phyloP scores from a whole-genome alignment of 2,888 invertebrate species.

The Carpatolechia fugitivella region DNA sequence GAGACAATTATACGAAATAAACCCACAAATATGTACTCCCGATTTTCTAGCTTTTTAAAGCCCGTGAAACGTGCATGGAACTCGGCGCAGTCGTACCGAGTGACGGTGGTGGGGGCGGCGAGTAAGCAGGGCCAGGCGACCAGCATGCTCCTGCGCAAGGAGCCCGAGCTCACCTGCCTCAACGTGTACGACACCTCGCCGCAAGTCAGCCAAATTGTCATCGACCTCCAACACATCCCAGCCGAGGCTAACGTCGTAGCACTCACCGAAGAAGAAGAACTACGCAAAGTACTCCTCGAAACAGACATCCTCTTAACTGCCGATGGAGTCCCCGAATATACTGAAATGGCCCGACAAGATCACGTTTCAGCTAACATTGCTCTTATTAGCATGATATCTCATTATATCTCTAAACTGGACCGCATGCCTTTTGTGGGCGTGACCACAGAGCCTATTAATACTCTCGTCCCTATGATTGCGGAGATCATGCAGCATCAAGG shows the following conservation, averaged over 20 bases:
- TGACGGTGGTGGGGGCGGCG: conserved; percentile 61
- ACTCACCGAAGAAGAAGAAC: conserved; percentile 33
- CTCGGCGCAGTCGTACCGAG: conserved; percentile 41
- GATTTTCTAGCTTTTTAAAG: not conserved
- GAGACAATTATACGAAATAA: not conserved
- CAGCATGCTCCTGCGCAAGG: conserved; percentile 78
- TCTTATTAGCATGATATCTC: conserved; percentile 51
- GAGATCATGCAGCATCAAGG: conserved; percentile 57
- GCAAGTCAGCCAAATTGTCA: conserved; percentile 56
- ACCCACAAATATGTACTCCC: not conserved
- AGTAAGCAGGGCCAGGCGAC: conserved; percentile 77
- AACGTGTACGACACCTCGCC: conserved; percentile 75
- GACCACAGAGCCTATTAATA: conserved; percentile 68
- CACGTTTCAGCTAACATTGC: conserved; percentile 74
- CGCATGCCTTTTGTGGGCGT: conserved; percentile 64
- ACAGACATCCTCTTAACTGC: conserved; percentile 83
- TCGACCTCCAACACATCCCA: conserved; percentile 71
- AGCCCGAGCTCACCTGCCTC: conserved; percentile 77
- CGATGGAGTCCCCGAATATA: conserved; percentile 79
- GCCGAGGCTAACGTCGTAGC: conserved; percentile 48
- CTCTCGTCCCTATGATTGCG: conserved; percentile 64
- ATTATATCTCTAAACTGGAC: conserved; percentile 41
- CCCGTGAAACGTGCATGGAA: not conserved
- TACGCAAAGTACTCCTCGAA: conserved; percentile 58
- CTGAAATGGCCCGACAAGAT: conserved; percentile 81